phyloP scores from a whole-genome alignment of 2,797 vertebrate genomes.

The Pangasius mekongensis region DNA sequence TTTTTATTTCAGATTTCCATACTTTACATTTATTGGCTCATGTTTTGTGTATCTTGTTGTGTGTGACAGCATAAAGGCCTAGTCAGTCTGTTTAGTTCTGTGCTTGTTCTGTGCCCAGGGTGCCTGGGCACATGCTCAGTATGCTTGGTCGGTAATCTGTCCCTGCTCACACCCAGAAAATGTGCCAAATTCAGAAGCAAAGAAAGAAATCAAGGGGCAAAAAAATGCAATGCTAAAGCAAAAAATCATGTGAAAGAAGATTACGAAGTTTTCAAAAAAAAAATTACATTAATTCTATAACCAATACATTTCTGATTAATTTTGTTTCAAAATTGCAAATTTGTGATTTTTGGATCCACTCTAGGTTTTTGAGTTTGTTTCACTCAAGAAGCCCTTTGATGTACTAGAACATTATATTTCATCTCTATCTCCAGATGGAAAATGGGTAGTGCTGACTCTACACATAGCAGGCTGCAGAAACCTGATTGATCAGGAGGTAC shows the following conservation, averaged over 20 bases:
- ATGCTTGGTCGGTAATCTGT: neutral
- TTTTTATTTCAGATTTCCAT: neutral
- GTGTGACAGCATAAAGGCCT: neutral
- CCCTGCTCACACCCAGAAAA: neutral
- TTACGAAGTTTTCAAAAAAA: neutral
- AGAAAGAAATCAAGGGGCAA: neutral
- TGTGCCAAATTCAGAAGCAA: neutral
- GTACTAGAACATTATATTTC: neutral
- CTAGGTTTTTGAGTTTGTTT: neutral
- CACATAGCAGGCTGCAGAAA: neutral
- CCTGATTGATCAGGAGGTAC: constrained; percentile 51
- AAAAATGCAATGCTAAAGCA: neutral
- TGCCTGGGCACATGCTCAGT: neutral
- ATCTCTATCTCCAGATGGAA: neutral
- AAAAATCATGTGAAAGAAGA: neutral
- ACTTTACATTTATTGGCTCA: neutral
- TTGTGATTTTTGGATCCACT: neutral
- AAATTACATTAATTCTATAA: neutral
- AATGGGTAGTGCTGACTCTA: neutral
- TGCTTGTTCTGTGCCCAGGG: neutral
- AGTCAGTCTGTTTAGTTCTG: neutral
- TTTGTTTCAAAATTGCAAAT: neutral
- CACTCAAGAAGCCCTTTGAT: neutral
- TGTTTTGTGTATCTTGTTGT: neutral
- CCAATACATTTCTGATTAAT: neutral